A percentile compares a stretch with the other conserved stretches of the same genome.
These are phyloP conservation scores for Parazoanthus swiftii DNA, from an alignment of 92 coral and sea anemone genomes.

Conservation along the genomic window DNA sequence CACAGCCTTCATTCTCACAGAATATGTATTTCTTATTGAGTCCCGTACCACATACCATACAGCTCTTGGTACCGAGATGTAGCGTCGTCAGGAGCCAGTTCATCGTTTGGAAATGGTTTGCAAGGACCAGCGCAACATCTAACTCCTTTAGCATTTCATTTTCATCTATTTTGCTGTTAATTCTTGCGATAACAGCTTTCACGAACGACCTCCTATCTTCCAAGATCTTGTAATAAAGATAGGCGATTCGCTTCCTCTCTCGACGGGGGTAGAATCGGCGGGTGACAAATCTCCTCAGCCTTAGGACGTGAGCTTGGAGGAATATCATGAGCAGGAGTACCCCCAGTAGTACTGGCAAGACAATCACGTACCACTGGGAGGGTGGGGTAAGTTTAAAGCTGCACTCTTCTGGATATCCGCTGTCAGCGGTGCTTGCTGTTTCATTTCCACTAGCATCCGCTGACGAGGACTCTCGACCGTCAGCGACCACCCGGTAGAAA, in stretches of 20 bases:
- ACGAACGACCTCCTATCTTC: slow-evolving; percentile 88
- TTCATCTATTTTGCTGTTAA: slow-evolving; percentile 84
- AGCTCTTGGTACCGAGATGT: slow-evolving; percentile 71
- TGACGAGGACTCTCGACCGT: neutral
- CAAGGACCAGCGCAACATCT: slow-evolving; percentile 75
- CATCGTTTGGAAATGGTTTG: slow-evolving; percentile 72
- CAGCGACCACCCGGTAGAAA: slow-evolving; percentile 58
- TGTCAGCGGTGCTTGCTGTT: slow-evolving; percentile 13
- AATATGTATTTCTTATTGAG: slow-evolving; percentile 70
- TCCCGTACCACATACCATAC: slow-evolving; percentile 87
- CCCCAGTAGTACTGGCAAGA: slow-evolving; percentile 68
- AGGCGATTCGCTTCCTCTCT: slow-evolving; percentile 91
- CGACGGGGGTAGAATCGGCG: slow-evolving; percentile 86
- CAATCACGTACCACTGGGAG: slow-evolving; percentile 55
- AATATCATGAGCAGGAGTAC: slow-evolving; percentile 73
- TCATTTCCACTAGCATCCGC: slow-evolving; percentile 4
- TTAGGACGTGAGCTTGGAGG: slow-evolving; percentile 78
- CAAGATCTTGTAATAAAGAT: slow-evolving; percentile 86
- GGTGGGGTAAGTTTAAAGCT: slow-evolving; percentile 56
- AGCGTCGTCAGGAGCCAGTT: slow-evolving; percentile 69
- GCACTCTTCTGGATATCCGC: slow-evolving; percentile 45
- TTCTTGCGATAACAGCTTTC: slow-evolving; percentile 78
- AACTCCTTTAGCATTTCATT: slow-evolving; percentile 78
- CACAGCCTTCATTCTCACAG: slow-evolving; percentile 87
- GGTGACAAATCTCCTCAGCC: slow-evolving; percentile 81